A percentile compares a stretch with the other conserved stretches of the same genome.
These are phyloP conservation scores for Chlorodrepanis virens DNA, from an alignment of 2,113 vertebrate genomes.

Conservation along the genomic window DNA sequence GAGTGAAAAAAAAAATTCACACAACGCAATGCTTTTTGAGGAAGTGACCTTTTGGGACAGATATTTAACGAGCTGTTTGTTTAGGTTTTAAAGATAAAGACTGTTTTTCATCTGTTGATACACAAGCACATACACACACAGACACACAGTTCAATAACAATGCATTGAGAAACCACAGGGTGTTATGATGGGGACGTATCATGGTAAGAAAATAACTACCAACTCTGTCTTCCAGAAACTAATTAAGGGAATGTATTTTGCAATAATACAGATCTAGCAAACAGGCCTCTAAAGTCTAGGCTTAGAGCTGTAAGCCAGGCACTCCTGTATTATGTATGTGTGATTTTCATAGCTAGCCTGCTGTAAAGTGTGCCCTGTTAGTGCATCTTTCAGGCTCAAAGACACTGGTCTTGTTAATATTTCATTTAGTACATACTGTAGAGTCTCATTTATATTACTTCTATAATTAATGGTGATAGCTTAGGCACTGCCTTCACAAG, in stretches of 20 bases:
- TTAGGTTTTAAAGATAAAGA: neutral
- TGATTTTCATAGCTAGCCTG: slow-evolving; percentile 63
- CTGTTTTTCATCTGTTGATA: neutral
- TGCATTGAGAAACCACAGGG: neutral
- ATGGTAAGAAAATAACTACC: slow-evolving; percentile 41
- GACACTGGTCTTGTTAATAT: slow-evolving; percentile 78
- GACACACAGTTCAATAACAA: neutral
- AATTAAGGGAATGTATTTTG: slow-evolving; percentile 66
- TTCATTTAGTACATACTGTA: slow-evolving; percentile 81
- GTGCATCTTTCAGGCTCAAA: slow-evolving; percentile 73
- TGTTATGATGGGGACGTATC: slow-evolving; percentile 30
- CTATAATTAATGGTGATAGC: slow-evolving; percentile 86
- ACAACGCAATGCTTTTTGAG: neutral
- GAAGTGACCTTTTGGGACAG: slow-evolving; percentile 42
- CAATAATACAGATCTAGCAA: slow-evolving; percentile 62
- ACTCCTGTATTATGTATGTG: slow-evolving; percentile 49
- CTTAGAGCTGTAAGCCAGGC: slow-evolving; percentile 32
- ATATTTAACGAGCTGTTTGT: neutral
- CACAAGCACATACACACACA: neutral
- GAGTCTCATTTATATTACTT: slow-evolving; percentile 84
- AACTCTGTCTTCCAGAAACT: slow-evolving; percentile 58
- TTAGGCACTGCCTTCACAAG: slow-evolving; percentile 80
- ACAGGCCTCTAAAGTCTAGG: slow-evolving; percentile 40
- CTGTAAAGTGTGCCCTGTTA: slow-evolving; percentile 65
- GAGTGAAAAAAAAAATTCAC: neutral